Evolutionary conservation across 2,113 vertebrate species (phyloP).

Genomic region (Indicator maculatus): DNA sequence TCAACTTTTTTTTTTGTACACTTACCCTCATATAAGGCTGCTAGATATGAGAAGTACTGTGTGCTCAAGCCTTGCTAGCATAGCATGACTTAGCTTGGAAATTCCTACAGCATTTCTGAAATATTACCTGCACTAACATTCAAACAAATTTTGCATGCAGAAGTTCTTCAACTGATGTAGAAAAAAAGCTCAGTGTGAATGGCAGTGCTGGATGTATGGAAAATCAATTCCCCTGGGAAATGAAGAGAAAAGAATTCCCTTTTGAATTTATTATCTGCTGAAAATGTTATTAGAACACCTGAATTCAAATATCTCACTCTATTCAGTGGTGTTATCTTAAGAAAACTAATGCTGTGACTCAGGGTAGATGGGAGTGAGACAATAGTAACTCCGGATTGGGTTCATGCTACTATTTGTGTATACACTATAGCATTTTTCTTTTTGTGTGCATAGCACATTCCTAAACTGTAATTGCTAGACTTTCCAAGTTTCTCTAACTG

Average conservation of each 20-base stretch:
- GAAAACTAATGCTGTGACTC: background rate
- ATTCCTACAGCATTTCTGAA: background rate
- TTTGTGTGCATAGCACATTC: slow-evolving; percentile 50
- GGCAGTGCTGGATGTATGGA: background rate
- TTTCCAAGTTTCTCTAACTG: slow-evolving; percentile 28
- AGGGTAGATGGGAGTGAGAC: background rate
- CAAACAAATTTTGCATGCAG: rapidly evolving
- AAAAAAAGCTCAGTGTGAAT: background rate
- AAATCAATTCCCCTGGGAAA: background rate
- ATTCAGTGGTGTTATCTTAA: background rate
- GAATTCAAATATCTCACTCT: background rate
- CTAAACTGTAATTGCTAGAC: slow-evolving; percentile 4
- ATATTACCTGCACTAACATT: background rate
- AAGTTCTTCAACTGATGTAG: background rate
- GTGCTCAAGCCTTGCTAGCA: background rate
- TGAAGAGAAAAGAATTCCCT: background rate
- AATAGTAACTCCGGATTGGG: background rate
- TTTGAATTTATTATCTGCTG: rapidly evolving
- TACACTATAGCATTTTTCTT: background rate
- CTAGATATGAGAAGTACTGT: background rate
- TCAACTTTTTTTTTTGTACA: background rate
- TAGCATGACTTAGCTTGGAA: background rate
- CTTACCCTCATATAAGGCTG: background rate
- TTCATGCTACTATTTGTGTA: slow-evolving; percentile 1
- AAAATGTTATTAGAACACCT: background rate